A percentile compares a stretch with the other conserved stretches of the same genome.
These are phyloP conservation scores for Bryconaethiops microstoma DNA, from an alignment of 2,797 vertebrate species.

Conservation along the genomic window DNA sequence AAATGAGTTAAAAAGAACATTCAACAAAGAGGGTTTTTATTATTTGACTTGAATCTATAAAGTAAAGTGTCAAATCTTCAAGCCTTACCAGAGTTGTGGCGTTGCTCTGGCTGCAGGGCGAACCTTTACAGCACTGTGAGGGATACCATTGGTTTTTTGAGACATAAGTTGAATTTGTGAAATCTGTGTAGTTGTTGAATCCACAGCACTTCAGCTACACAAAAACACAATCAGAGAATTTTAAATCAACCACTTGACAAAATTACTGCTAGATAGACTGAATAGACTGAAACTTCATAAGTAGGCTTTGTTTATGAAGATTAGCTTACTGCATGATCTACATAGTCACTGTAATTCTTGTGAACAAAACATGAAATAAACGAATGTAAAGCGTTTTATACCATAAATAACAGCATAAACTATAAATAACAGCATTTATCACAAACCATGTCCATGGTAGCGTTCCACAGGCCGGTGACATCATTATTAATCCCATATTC, in stretches of 20 bases:
- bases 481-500: constrained; percentile 71
- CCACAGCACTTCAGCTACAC: constrained; percentile 79
- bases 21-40: not conserved
- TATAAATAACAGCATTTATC: not conserved
- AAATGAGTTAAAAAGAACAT: not conserved
- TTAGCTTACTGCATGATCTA: not conserved
- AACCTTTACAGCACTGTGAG: constrained; percentile 62
- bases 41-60: not conserved
- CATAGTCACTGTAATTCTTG: not conserved
- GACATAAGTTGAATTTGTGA: constrained; percentile 68
- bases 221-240: constrained; percentile 38
- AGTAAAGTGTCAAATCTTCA: not conserved
- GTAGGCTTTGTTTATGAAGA: not conserved
- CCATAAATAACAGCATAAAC: not conserved
- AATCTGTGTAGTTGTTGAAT: constrained; percentile 76
- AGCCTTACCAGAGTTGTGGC: constrained; percentile 35
- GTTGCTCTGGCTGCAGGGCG: fast-evolving
- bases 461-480: constrained; percentile 76
- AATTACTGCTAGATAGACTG: not conserved
- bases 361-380: not conserved
- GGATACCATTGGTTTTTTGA: constrained; percentile 50
- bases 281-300: no score
- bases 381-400: not conserved
- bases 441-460: constrained; percentile 76
- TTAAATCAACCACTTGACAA: not conserved